These are phyloP conservation scores for Solea solea DNA, from an alignment of 2,113 vertebrate genomes.

Conservation along the genomic window DNA sequence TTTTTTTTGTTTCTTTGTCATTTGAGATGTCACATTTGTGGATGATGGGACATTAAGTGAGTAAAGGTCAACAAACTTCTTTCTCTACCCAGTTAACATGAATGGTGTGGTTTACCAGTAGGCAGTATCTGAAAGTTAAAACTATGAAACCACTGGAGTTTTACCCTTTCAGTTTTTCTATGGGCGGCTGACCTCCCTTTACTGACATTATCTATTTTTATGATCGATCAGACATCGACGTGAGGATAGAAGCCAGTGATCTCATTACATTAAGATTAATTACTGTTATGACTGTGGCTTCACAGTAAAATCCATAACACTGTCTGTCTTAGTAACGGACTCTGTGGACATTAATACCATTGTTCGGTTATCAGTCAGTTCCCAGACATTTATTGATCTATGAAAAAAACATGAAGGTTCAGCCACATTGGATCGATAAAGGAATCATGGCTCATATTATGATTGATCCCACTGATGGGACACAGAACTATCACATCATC, in stretches of 20 bases:
- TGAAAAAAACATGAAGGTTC: neutral
- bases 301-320: neutral
- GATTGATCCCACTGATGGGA: neutral
- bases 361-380: neutral
- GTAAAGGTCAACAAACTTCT: no score
- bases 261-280: neutral
- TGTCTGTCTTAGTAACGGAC: neutral
- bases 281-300: neutral
- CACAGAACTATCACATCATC: neutral
- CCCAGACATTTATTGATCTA: neutral
- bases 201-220: neutral
- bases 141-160: no score
- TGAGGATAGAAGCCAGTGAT: neutral
- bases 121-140: no score
- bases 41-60: no score
- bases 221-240: neutral
- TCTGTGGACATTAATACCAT: neutral
- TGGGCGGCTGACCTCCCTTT: neutral
- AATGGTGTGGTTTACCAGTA: no score
- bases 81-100: no score
- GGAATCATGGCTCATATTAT: neutral
- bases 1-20: no score
- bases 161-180: no score
- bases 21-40: no score
- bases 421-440: neutral